phyloP scores from a whole-genome alignment of 2,888 invertebrate genomes.

The Nycteola revayana region DNA sequence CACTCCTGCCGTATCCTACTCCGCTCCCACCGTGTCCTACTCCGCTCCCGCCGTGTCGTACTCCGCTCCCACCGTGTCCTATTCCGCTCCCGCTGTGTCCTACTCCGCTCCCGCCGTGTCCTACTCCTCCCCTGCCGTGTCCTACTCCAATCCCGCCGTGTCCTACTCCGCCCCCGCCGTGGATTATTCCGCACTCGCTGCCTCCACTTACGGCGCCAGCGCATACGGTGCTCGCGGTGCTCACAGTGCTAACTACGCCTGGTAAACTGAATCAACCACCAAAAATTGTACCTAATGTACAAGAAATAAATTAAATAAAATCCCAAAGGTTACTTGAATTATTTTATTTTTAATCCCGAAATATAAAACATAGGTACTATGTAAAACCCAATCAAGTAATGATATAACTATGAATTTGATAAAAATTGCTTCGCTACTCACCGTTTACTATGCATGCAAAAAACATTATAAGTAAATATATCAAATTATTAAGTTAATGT shows the following conservation, averaged over 20 bases:
- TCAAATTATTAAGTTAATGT: no score
- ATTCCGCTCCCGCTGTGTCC: conserved; percentile 83
- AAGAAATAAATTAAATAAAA: conserved; percentile 51
- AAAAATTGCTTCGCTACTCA: no score
- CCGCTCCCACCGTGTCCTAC: conserved; percentile 40
- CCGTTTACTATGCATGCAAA: no score
- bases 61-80: conserved; percentile 73
- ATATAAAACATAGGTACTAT: no score
- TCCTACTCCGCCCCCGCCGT: conserved; percentile 51
- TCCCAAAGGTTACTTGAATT: conserved; percentile 37
- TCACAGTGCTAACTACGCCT: conserved; percentile 84
- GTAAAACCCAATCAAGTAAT: no score
- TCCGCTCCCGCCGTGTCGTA: conserved; percentile 48
- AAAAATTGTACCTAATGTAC: conserved; percentile 44
- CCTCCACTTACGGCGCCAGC: conserved; percentile 45
- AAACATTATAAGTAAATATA: no score
- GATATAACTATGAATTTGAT: no score
- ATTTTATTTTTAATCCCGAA: no score
- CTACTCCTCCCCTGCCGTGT: conserved; percentile 49
- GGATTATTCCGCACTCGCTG: conserved; percentile 37
- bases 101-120: conserved; percentile 66
- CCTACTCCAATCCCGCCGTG: conserved; percentile 48
- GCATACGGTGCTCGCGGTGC: conserved; percentile 84
- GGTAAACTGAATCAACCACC: conserved; percentile 71
- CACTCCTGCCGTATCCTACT: conserved; percentile 29